Evolutionary conservation across 2,888 invertebrate genomes (phyloP), one percentile per base, ranked within the genome.

Genomic region (Lepidocyrtoides sp.): DNA sequence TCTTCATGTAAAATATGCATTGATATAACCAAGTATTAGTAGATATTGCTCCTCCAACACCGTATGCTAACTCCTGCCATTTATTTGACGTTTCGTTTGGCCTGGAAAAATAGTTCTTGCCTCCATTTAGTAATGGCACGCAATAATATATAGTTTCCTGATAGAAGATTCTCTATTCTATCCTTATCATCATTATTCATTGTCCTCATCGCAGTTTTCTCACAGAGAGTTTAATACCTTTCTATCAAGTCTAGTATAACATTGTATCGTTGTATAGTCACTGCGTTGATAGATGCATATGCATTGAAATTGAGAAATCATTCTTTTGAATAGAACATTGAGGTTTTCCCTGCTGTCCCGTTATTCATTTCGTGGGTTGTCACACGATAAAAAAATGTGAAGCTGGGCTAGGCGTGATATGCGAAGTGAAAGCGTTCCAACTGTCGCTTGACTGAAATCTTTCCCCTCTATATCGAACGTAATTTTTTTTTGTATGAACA

Each of bases 401-500:
- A 54, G 29, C 17, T 0, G 0, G 8, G 54, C 79, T 79, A 54
- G 17, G 2, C 12, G 12, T 8, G 4, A 14, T 8, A 48, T 48
- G 51, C 17, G 54, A 2, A 79, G 10, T 32, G 51, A 79, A 79
- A 79, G 79, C 79, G 32, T 54, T 79, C 23, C 23, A 14, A 12
- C 75, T 44, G 72, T 48, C 48, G 44, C 48, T 75, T 4, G 29
- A 77, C n/a, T 51, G 48, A n/a, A 44, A 44, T 72, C 77, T 26
- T 77, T 44, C 51, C 77, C 2, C 26, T 77, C n/a, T n/a, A n/a
- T n/a, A n/a, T n/a, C n/a, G n/a, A n/a, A n/a, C n/a, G n/a, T n/a
- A n/a, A n/a, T n/a, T n/a, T n/a, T n/a, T n/a, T 79, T 54, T 14
- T 54, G 79, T 54, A 26, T 54, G 79, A 54, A 26, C 48, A 75